Evolutionary conservation across 2,113 vertebrate genomes (phyloP), one percentile per base, ranked within the genome.

Genomic region (Rhinolophus ferrumequinum): DNA sequence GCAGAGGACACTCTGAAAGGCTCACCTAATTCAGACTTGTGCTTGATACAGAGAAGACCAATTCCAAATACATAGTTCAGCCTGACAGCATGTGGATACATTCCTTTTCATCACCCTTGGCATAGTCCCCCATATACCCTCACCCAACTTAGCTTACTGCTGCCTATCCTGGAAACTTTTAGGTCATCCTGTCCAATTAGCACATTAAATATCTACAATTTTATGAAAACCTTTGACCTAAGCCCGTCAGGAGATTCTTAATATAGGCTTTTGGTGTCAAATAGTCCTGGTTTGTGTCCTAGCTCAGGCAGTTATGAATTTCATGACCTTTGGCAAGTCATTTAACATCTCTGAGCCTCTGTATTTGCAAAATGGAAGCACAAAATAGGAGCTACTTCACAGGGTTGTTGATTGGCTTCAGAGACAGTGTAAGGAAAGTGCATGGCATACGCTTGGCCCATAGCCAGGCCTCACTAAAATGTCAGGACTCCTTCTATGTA

Each of bases 171-270:
- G 41, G 72, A 89, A 93, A 6, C 10, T 92, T 85, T 82, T 54
- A 73, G 70, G 58, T 79, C 67, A 83, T 58, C n/a, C 84, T 82
- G 56, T 90, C 72, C 56, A 93, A 93, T 96, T 77, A 96, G 30
- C 72, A 95, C 66, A 88, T 95, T 80, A 95, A 95, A 82, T 93
- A 93, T 52, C 90, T 84, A 87, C 52, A 90, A 44, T 90, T 95
- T 96, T 96, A 85, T 96, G 84, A 79, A 95, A 96, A 90, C 81
- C 41, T 86, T 90, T 96, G 81, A 94, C 86, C 38, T 70, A 30
- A 58, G 38, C 35, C 79, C 93, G 85, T 75, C 85, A 82, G 54
- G 83, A 83, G 77, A 93, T 54, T 88, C 76, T 95, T 93, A 96
- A 90, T 75, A 88, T 58, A 95, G 81, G 64, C 26, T 67, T 85